Evolutionary conservation across 2,888 invertebrate species (phyloP).

Genomic region (Ennomos fuscantarius): DNA sequence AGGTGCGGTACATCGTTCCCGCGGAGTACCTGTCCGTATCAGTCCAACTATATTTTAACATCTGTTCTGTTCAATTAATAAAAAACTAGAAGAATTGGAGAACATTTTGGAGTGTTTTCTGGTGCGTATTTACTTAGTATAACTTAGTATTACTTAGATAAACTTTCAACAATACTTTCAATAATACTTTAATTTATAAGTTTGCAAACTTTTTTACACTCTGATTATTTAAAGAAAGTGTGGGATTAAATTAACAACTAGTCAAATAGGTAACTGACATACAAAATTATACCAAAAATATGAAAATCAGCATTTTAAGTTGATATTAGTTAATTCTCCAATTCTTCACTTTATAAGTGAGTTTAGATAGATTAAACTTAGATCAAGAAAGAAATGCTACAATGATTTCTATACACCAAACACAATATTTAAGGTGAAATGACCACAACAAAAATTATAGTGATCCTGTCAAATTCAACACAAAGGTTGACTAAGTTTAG

Average conservation of each 20-base stretch:
- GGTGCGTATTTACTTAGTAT: too few species aligned
- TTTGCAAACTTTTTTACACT: too few species aligned
- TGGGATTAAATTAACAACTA: neutral
- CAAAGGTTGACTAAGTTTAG: conserved; percentile 2
- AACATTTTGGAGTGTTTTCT: conserved; percentile 1
- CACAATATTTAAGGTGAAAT: too few species aligned
- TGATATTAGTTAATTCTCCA: neutral
- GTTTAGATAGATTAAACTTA: conserved; percentile 4
- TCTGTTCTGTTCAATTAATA: conserved; percentile 10
- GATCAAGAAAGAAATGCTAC: too few species aligned
- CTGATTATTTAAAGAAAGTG: too few species aligned
- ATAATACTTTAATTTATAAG: too few species aligned
- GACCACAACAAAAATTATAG: neutral
- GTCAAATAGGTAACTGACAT: neutral
- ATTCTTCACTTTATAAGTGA: neutral
- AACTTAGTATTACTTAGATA: too few species aligned
- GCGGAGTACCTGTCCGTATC: conserved; percentile 82
- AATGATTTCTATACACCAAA: too few species aligned
- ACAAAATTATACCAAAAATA: neutral
- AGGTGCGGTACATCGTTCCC: conserved; percentile 94
- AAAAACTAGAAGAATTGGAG: conserved; percentile 9
- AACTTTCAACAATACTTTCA: too few species aligned
- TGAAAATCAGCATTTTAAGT: too few species aligned
- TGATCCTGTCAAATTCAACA: neutral
- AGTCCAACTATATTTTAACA: conserved; percentile 58